Evolutionary conservation across 1,140 invertebrate species (phyloP), one percentile per base, ranked within the genome.

Genomic region (Eubasilissa regina): DNA sequence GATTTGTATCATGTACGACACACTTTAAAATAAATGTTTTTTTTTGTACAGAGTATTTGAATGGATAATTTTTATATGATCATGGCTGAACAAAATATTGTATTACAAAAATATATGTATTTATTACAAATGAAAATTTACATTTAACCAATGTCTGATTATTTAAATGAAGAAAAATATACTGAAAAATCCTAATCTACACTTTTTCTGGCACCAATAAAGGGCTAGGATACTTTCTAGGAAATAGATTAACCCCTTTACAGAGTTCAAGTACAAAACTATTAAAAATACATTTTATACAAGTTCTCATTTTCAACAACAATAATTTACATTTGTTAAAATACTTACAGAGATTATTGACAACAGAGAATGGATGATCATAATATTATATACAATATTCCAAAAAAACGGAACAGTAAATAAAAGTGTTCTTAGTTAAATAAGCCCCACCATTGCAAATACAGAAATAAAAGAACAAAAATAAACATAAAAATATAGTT

Each of bases 321-420:
- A 43, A 17, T 66, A 45, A 7, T 66, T 13, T 64, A 10, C 43
- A 21, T 21, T 15, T 21, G 43, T 12, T 66, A 43, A n/a, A 79
- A 21, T 44, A 55, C 74, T 74, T 58, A 78, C 66, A 66, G 70
- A 79, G 78, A 75, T 75, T 79, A 75, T 79, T 79, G 72, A 79
- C 78, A 64, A 66, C 55, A 35, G 25, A 10, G 47, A n/a, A 25
- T 12, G 15, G 55, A 78, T 35, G 55, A n/a, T 47, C 11, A 56
- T 56, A 13, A 68, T 56, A 56, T 15, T 72, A 68, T 73, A 11
- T 70, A 70, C 66, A 66, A 66, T 15, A 70, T 70, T 70, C 48
- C 66, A 70, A 51, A 45, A 70, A 35, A 35, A 35, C 25, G 45
- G 66, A 70, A 70, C 66, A 47, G 66, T 70, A 70, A 70, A 19